Percentiles rank a stretch among this genome's conserved stretches.
Evolutionary conservation across 2,113 vertebrate genomes (phyloP).

Genomic region (Ahaetulla prasina): DNA sequence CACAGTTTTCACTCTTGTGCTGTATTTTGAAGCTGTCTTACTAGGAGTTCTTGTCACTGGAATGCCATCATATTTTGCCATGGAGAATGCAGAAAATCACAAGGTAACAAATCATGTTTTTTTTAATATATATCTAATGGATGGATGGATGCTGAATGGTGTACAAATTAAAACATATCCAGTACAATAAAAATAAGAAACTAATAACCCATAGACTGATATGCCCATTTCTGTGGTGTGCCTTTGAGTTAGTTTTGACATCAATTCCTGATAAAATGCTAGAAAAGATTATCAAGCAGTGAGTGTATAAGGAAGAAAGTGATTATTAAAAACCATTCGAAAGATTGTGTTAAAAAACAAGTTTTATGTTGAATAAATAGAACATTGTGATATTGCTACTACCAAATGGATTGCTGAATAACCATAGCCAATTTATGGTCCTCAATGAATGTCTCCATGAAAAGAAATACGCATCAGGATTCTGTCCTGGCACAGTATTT

Average conservation of each 20-base stretch:
- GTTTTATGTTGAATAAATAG: not conserved
- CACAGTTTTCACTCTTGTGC: slow-evolving; percentile 68
- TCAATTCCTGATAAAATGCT: not conserved
- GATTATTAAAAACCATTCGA: not conserved
- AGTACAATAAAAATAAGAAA: not conserved
- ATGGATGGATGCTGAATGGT: not conserved
- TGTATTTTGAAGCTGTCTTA: slow-evolving; percentile 80
- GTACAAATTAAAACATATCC: not conserved
- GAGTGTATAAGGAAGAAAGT: not conserved
- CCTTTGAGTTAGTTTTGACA: not conserved
- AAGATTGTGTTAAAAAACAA: not conserved
- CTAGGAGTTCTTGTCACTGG: slow-evolving; percentile 89
- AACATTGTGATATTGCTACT: not conserved
- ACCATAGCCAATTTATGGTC: not conserved
- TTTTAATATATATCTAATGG: not conserved
- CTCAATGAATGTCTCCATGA: not conserved
- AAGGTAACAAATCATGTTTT: slow-evolving; percentile 78
- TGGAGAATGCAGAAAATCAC: slow-evolving; percentile 92
- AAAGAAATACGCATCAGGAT: not conserved
- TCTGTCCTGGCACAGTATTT: not conserved
- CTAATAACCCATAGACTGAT: not conserved
- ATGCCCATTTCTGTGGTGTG: not conserved
- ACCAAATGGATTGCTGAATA: not conserved
- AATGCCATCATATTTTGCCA: slow-evolving; percentile 92
- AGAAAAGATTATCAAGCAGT: not conserved